Evolutionary conservation across 2,888 invertebrate species (phyloP).

Genomic region (Dione juno): DNA sequence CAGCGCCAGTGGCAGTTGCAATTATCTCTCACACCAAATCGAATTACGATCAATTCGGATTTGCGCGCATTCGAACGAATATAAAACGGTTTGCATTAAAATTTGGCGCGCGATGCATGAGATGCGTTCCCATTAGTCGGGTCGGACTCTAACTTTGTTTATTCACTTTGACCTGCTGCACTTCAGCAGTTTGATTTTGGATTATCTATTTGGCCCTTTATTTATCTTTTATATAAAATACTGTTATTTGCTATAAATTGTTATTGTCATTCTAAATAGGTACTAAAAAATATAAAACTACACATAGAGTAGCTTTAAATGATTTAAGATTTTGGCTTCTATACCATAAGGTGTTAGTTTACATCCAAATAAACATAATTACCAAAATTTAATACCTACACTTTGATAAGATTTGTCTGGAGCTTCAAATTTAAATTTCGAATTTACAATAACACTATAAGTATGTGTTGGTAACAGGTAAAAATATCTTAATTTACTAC

Average conservation of each 20-base stretch:
- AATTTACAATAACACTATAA: no score
- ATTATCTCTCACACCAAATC: constrained; percentile 82
- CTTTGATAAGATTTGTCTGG: no score
- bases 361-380: no score
- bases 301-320: neutral
- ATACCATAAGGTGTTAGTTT: neutral
- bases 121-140: constrained; percentile 81
- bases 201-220: neutral
- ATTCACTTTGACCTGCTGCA: constrained; percentile 45
- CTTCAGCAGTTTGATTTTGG: constrained; percentile 39
- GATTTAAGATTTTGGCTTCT: neutral
- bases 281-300: neutral
- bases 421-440: no score
- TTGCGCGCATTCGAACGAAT: constrained; percentile 82
- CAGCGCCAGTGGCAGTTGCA: constrained; percentile 83
- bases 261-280: neutral
- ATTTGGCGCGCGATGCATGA: constrained; percentile 80
- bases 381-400: no score
- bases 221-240: neutral
- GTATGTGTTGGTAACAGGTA: no score
- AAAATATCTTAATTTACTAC: no score
- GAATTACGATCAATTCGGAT: constrained; percentile 85
- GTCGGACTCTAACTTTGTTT: constrained; percentile 73
- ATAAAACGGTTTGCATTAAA: constrained; percentile 84
- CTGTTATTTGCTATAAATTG: no score